Evolutionary conservation across 2,888 invertebrate species (phyloP).

Genomic region (Drosophila engyochracea): DNA sequence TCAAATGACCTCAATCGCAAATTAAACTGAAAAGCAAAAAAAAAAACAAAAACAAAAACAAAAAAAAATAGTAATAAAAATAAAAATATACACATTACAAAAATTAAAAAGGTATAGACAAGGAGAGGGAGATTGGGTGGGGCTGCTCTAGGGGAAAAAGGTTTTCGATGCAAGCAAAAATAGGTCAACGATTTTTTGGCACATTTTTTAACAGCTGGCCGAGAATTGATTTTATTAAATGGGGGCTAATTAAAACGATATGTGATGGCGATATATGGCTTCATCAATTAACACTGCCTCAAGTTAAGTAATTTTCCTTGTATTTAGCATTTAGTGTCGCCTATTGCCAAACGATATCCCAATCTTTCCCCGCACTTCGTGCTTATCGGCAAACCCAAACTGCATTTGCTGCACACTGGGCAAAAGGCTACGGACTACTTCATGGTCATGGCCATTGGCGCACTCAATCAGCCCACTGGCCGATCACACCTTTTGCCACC

Average conservation of each 20-base stretch:
- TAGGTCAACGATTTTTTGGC: slow-evolving; percentile 41
- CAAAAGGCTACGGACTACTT: background rate
- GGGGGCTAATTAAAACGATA: background rate
- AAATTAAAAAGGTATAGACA: background rate
- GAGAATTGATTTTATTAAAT: slow-evolving; percentile 38
- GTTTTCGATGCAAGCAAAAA: slow-evolving; percentile 11
- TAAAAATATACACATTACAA: background rate
- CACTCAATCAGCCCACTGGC: background rate
- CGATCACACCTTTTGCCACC: background rate
- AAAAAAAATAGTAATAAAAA: slow-evolving; percentile 45
- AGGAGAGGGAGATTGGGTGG: slow-evolving; percentile 4
- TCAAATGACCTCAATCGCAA: slow-evolving; percentile 78
- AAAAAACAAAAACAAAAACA: slow-evolving; percentile 11
- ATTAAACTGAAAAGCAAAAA: slow-evolving; percentile 63
- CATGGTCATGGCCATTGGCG: slow-evolving; percentile 51
- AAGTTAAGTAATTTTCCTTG: slow-evolving; percentile 3
- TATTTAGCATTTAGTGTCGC: background rate
- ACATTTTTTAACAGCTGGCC: slow-evolving; percentile 5
- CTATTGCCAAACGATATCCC: background rate
- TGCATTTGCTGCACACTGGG: background rate
- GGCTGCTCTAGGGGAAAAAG: background rate
- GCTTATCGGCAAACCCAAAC: background rate
- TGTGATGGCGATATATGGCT: slow-evolving; percentile 15
- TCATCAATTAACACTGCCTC: slow-evolving; percentile 46
- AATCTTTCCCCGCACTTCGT: background rate